These are phyloP conservation scores for Sus scrofa DNA, from an alignment of 2,113 vertebrate species.

Conservation along the genomic window T2T-Sscrofa CM000824.6:71713501-71714000, in stretches of 20 bases:
- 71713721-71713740: conserved; percentile 69
- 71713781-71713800: conserved; percentile 68
- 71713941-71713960: conserved; percentile 66
- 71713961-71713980: conserved; percentile 77
- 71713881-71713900: conserved; percentile 63
- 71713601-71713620: conserved; percentile 59
- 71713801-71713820: conserved; percentile 71
- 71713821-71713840: conserved; percentile 69
- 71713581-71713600: conserved; percentile 68
- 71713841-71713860: conserved; percentile 63
- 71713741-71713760: conserved; percentile 73
- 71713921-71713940: conserved; percentile 82
- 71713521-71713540: conserved; percentile 67
- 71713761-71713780: conserved; percentile 29
- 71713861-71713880: conserved; percentile 63
- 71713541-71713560: conserved; percentile 47
- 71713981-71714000: conserved; percentile 71
- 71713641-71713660: conserved; percentile 66
- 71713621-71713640: conserved; percentile 69
- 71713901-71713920: conserved; percentile 78
- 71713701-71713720: conserved; percentile 20
- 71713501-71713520: conserved; percentile 70
- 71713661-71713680: conserved; percentile 72
- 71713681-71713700: conserved; percentile 68
- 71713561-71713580: conserved; percentile 65